Evolutionary conservation across 2,113 vertebrate species (phyloP), one percentile per base, ranked within the genome.

Genomic region (Castor canadensis): DNA sequence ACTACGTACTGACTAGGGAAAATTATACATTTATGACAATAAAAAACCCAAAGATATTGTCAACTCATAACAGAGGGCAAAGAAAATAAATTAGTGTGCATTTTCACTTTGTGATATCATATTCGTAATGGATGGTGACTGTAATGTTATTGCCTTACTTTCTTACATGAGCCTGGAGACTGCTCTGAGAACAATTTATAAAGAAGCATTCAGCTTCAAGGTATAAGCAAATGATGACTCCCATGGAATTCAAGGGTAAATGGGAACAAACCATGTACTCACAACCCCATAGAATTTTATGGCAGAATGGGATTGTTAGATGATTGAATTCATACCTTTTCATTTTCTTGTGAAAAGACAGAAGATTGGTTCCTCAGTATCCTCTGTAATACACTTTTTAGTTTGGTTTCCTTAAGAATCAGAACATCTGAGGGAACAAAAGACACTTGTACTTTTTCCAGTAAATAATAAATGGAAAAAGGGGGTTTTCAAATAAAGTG

Each of bases 271-370:
- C 11, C 1, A 7, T 56, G 19, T 43, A 52, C 3, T 54, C 13
- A 75, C 26, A 86, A 80, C 11, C 35, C 22, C 12, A 87, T 3
- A 67, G 47, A 87, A 73, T 62, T 86, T 77, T 73, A 83, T 12
- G 8, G 56, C 56, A 91, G 38, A 2, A 22, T 83, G 28, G 13
- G 72, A 56, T 26, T 76, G 1, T 69, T 66, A 22, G 60, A 45
- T 89, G 64, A 87, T n/a, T 90, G 76, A 92, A 62, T 90, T 90
- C 24, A 92, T 86, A 56, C 3, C 13, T 30, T 92, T 87, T 49
- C 67, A 49, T 32, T 79, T 94, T 60, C 49, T 84, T 56, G 16
- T 30, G 62, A 88, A 82, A n/a, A 92, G 30, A 47, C 15, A 19
- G 17, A 86, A 76, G 47, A 83, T 35, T 66, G 79, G 83, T 90